Conservation (phyloP, 2,113 vertebrate species). For the Tragelaphus buxtoni region DNA sequence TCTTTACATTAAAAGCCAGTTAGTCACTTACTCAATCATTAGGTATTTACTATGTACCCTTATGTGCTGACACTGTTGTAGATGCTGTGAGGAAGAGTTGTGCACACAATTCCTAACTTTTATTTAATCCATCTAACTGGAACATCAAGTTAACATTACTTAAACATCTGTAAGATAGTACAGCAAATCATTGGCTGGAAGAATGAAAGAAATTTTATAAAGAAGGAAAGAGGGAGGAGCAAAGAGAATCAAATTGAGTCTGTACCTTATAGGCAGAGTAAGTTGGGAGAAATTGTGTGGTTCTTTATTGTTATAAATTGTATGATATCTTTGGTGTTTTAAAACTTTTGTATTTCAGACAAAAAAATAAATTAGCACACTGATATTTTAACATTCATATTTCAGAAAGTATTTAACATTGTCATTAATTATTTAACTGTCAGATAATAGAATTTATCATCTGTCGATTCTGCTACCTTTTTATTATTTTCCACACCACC, state of each 20-base stretch:
- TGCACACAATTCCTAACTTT: not conserved
- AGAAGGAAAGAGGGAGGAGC: not conserved
- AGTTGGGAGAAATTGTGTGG: not conserved
- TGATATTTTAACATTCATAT: not conserved
- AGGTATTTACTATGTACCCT: not conserved
- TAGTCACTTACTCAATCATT: not conserved
- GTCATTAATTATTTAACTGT: not conserved
- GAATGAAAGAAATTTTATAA: not conserved
- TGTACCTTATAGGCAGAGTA: not conserved
- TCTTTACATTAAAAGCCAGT: not conserved
- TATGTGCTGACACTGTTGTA: not conserved
- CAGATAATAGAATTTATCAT: not conserved
- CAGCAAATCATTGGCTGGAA: not conserved
- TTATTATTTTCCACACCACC: not conserved
- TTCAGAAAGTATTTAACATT: not conserved
- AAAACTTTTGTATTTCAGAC: not conserved
- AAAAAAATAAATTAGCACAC: not conserved
- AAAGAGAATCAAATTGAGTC: not conserved
- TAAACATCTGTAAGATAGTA: not conserved
- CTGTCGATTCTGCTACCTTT: not conserved
- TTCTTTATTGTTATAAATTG: not conserved
- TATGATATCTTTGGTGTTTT: not conserved
- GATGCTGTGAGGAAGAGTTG: not conserved
- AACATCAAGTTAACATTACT: not conserved
- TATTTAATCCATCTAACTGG: not conserved